Evolutionary conservation across 2,888 invertebrate genomes (phyloP).

Genomic region (Nemotelus pantherinus): DNA sequence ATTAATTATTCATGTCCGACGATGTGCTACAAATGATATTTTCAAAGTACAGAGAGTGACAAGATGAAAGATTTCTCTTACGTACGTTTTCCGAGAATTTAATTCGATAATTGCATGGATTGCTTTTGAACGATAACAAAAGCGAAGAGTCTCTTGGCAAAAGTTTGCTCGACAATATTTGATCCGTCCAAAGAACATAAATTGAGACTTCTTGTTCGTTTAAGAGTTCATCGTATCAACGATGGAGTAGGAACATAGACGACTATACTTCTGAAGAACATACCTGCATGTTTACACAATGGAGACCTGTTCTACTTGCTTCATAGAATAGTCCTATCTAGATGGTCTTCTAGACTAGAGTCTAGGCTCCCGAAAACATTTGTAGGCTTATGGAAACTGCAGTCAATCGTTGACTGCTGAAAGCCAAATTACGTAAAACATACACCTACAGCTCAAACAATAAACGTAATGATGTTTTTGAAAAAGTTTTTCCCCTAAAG

Average conservation of each 20-base stretch:
- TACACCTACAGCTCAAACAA: constrained; percentile 31
- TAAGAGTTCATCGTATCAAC: background rate
- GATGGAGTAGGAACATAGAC: background rate
- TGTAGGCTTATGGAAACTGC: too few species aligned
- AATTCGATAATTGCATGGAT: constrained; percentile 41
- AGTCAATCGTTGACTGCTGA: too few species aligned
- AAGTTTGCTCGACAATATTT: constrained; percentile 28
- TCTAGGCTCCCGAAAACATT: too few species aligned
- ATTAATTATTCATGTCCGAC: too few species aligned
- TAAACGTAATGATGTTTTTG: constrained; percentile 40
- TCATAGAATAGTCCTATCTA: too few species aligned
- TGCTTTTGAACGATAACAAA: constrained; percentile 22
- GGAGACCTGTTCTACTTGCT: too few species aligned
- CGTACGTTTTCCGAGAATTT: constrained; percentile 23
- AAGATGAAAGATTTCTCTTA: background rate
- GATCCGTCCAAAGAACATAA: constrained; percentile 11
- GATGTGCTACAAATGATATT: too few species aligned
- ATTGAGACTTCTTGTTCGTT: background rate
- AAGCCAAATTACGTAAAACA: constrained; percentile 18
- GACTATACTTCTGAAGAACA: too few species aligned
- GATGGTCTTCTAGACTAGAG: too few species aligned
- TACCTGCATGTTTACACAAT: too few species aligned
- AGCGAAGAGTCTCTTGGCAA: constrained; percentile 19
- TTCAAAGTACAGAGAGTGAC: background rate
- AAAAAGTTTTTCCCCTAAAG: constrained; percentile 29